Conservation (phyloP, 2,113 vertebrate species). For the Synodontis membranacea region DNA sequence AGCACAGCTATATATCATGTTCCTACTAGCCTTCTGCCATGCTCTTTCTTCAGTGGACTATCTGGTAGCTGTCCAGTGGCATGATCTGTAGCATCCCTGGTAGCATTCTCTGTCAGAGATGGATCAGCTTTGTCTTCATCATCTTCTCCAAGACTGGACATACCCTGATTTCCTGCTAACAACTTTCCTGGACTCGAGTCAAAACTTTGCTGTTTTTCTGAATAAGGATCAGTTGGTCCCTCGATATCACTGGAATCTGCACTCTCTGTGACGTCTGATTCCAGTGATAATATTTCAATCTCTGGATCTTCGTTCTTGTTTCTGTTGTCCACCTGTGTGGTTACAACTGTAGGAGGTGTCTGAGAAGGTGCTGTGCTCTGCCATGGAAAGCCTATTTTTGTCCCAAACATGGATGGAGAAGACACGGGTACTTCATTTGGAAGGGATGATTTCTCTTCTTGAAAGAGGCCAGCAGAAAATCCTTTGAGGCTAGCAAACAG, state of each 20-base stretch:
- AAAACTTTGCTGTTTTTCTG: conserved; percentile 61
- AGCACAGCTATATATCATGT: conserved; percentile 81
- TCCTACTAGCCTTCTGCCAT: conserved; percentile 88
- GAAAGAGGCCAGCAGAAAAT: conserved; percentile 82
- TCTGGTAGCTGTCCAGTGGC: conserved; percentile 58
- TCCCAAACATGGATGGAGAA: conserved; percentile 76
- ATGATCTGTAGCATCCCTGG: conserved; percentile 49
- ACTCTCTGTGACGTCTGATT: conserved; percentile 65
- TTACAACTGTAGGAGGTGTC: conserved; percentile 44
- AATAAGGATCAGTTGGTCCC: conserved; percentile 58
- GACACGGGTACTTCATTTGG: conserved; percentile 63
- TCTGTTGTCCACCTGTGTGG: conserved; percentile 45
- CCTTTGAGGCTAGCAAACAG: conserved; percentile 84
- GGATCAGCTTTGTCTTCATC: conserved; percentile 54
- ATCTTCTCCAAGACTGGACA: conserved; percentile 52
- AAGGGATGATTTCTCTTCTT: conserved; percentile 71
- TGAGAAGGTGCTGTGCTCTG: conserved; percentile 67
- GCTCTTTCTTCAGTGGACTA: conserved; percentile 60
- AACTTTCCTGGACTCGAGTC: conserved; percentile 47
- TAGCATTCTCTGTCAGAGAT: conserved; percentile 54
- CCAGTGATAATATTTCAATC: conserved; percentile 56
- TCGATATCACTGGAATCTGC: conserved; percentile 69
- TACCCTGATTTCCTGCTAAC: conserved; percentile 57
- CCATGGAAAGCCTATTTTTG: conserved; percentile 80
- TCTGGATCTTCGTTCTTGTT: conserved; percentile 50